These are phyloP conservation scores for Aldabrachelys gigantea DNA, from an alignment of 2,113 vertebrate species.

Conservation along the genomic window DNA sequence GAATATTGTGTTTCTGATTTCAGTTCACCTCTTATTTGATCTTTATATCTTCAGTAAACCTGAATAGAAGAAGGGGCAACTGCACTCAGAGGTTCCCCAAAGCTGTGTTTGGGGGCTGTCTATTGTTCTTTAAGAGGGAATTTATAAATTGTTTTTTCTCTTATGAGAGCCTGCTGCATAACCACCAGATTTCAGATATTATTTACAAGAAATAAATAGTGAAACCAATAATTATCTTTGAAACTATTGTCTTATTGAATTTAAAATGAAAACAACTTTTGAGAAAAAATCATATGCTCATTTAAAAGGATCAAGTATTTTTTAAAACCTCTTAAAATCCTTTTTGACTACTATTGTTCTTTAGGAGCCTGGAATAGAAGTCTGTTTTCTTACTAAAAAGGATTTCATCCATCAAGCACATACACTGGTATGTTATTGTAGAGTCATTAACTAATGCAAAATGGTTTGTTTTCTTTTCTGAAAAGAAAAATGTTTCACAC, in stretches of 20 bases:
- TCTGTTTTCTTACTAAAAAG: not conserved
- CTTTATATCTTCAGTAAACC: conserved; percentile 70
- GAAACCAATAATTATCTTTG: not conserved
- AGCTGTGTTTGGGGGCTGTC: conserved; percentile 27
- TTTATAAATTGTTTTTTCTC: conserved; percentile 40
- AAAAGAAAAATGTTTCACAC: not conserved
- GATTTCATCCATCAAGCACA: not conserved
- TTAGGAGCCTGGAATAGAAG: conserved; percentile 15
- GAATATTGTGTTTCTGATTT: conserved; percentile 82
- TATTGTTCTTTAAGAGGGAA: conserved; percentile 53
- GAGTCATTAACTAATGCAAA: not conserved
- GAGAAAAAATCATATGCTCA: not conserved
- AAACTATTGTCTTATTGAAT: conserved; percentile 3
- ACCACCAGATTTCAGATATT: not conserved
- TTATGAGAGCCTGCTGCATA: conserved; percentile 22
- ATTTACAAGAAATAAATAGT: conserved; percentile 31
- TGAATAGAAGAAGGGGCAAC: conserved; percentile 39
- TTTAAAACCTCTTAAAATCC: not conserved
- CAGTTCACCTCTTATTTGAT: conserved; percentile 75
- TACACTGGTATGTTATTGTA: not conserved
- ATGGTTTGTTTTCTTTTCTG: not conserved
- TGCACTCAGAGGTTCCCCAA: conserved; percentile 57
- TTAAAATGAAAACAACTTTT: not conserved
- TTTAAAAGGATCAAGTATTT: conserved; percentile 18
- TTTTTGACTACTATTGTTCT: conserved; percentile 1